Evolutionary conservation across 2,888 invertebrate genomes (phyloP), one percentile per base, ranked within the genome.

Genomic region (Drosophila buzzatii): DNA sequence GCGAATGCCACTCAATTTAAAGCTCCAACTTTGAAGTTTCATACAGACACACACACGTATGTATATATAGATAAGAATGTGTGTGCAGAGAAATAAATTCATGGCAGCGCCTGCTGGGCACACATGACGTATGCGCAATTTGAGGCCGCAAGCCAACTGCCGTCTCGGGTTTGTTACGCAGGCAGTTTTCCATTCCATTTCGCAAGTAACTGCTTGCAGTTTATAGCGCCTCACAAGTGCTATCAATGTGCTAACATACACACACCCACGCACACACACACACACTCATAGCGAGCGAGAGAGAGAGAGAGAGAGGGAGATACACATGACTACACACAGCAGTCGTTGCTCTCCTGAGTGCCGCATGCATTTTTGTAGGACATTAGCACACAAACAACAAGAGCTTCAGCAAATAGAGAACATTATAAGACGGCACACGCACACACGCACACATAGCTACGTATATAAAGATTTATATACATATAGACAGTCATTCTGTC

Each of bases 181-280:
- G 76, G 61, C 79, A 66, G 80, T 76, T 77, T 70, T 67, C 76
- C 70, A 69, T 65, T 62, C 59, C 79, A 65, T 66, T 75, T 77
- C 66, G 70, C 60, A 39, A 80, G 85, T 81, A 86, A 89, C 85
- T 84, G 87, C 85, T 84, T 89, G 84, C 89, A 84, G 87, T 89
- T 84, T 84, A 87, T 85, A 85, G 87, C 89, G 89, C 82, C 85
- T 79, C 89, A 62, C 84, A 89, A 82, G 89, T 89, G 85, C 89
- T 82, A 84, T 89, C 87, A 87, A 84, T 89, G 89, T 86, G 85
- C 67, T 56, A 68, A 60, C 66, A 67, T 23, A 72, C 39, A 33
- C 44, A 20, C 18, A 44, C 33, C n/a, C 45, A 33, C n/a, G 64
- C 65, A 68, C 20, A 69, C 68, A 45, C 12, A 41, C 39, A 41